Base-by-base conservation (phyloP, 2,888 invertebrate genomes). In the Agrotis puta region DNA sequence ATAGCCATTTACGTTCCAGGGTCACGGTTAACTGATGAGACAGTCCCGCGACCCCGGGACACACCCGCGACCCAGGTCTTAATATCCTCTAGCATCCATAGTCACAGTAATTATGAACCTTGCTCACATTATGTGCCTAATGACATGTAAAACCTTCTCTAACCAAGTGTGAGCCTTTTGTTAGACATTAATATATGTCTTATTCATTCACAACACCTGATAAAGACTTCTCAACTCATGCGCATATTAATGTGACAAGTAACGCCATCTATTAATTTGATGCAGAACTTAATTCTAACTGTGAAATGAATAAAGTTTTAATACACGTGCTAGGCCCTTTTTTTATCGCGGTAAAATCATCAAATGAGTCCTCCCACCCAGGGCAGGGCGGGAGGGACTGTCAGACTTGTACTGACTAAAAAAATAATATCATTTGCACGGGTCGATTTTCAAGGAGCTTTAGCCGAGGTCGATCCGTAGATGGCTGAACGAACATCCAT, bases 231-330 rank as follows among this genome's bases (percentile, higher is more conserved):
- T 82, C 66, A 56, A 64, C 48, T 50, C 69, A 70, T 74, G 70
- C 68, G 74, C 70, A 72, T 69, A 74, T 59, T 76, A 78, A 80
- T 72, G 59, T 74, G 50, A 77, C 71, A 72, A 75, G 76, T 71
- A 84, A 78, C 87, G 87, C 87, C 87, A 87, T 87, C 87, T 87
- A 58, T 84, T 79, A 67, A 72, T 70, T 74, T 48, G 33, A 51
- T 59, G 33, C 22, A 58, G 87, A 87, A 87, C 87, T 87, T 79
- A 75, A 74, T 74, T 76, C 33, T 53, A 48, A 62, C 3, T 64
- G 16, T 48, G 61, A 27, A 72, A 67, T 39, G 2, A 57, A 57
- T 64, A 20, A 5, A 18, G 45, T 61, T 68, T 47, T 2, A 71
- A 47, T 53, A 53, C 4, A 47, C 22, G 22, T 16, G 18, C 16